These are phyloP conservation scores for Rhinopomastus cyanomelas DNA, from an alignment of 2,113 vertebrate genomes.

Conservation along the genomic window DNA sequence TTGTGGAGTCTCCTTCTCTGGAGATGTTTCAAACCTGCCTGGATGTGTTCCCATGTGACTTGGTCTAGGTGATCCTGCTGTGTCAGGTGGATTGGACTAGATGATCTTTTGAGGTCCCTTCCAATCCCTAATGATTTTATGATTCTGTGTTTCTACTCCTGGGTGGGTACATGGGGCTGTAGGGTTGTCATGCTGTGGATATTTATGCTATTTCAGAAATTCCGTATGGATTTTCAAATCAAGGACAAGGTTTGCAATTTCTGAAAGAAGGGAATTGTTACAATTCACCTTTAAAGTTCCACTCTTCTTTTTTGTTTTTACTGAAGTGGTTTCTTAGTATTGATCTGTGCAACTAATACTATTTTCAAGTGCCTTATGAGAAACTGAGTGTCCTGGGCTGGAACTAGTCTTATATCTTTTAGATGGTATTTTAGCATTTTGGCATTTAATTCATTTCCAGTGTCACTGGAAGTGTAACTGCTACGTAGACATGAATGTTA, in stretches of 20 bases:
- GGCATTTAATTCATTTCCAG: background rate
- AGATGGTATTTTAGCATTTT: background rate
- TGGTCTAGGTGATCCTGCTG: too few species aligned
- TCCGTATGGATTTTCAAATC: background rate
- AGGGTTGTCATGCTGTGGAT: background rate
- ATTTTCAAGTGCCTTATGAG: background rate
- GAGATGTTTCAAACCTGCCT: too few species aligned
- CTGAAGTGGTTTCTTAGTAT: background rate
- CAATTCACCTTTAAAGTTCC: background rate
- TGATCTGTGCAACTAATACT: background rate
- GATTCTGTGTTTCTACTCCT: too few species aligned
- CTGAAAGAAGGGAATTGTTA: conserved; percentile 13
- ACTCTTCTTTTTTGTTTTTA: background rate
- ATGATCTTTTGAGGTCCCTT: too few species aligned
- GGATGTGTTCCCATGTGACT: too few species aligned
- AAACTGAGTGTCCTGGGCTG: background rate
- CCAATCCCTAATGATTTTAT: too few species aligned
- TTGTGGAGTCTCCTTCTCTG: too few species aligned
- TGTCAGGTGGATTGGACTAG: too few species aligned
- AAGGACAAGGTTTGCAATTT: background rate
- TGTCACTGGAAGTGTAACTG: background rate
- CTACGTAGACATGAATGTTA: background rate
- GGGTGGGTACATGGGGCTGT: background rate
- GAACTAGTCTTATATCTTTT: background rate
- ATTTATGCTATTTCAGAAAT: conserved; percentile 5